Evolutionary conservation across 2,888 invertebrate species (phyloP).

Genomic region (Cremastinae sp.): DNA sequence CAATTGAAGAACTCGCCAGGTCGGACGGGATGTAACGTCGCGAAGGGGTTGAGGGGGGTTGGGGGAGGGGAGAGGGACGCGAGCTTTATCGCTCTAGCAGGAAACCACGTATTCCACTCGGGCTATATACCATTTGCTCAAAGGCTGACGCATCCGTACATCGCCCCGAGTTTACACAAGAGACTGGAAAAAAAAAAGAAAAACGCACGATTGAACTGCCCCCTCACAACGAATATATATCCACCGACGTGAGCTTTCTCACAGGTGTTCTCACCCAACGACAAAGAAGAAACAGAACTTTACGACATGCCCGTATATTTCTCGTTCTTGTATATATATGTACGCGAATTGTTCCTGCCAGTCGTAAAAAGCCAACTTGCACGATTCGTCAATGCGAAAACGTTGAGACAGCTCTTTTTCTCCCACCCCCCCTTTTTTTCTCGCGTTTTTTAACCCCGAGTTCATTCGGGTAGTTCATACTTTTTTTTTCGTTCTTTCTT

Average conservation of each 20-base stretch:
- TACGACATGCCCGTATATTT: slow-evolving; percentile 22
- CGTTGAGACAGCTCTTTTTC: slow-evolving; percentile 33
- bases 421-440: not conserved
- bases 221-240: not conserved
- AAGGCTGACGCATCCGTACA: slow-evolving; percentile 24
- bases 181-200: slow-evolving; percentile 8
- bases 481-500: no score
- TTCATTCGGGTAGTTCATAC: not conserved
- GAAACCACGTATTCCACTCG: slow-evolving; percentile 18
- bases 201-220: slow-evolving; percentile 23
- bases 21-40: not conserved
- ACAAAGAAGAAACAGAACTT: slow-evolving; percentile 23
- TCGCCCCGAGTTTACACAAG: not conserved
- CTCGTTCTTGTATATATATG: slow-evolving; percentile 18
- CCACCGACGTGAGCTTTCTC: slow-evolving; percentile 33
- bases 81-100: slow-evolving; percentile 9
- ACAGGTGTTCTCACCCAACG: slow-evolving; percentile 18
- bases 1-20: not conserved
- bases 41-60: not conserved
- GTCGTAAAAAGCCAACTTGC: slow-evolving; percentile 29
- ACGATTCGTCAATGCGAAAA: slow-evolving; percentile 22
- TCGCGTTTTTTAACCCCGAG: not conserved
- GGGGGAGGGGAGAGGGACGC: not conserved
- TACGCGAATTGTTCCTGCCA: slow-evolving; percentile 29
- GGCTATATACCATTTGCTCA: slow-evolving; percentile 1